Conservation (phyloP, 2,888 invertebrate species). For the Dasysyrphus tricinctus region DNA sequence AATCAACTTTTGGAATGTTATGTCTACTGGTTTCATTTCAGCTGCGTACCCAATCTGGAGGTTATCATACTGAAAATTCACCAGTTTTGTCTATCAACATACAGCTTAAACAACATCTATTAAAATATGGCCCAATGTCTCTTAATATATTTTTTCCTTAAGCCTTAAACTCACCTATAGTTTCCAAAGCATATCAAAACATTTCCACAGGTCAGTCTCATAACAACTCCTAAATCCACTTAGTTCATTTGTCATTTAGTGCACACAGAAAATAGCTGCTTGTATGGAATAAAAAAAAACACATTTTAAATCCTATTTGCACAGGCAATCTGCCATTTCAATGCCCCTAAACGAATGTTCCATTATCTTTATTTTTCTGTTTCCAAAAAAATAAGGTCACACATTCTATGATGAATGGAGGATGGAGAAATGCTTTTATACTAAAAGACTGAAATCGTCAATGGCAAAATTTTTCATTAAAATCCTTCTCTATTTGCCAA, state of each 20-base stretch:
- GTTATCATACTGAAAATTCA: too few relatives aligned
- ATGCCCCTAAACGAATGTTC: slow-evolving; percentile 26
- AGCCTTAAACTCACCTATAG: too few relatives aligned
- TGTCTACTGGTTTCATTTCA: too few relatives aligned
- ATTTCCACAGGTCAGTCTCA: background rate
- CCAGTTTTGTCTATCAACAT: too few relatives aligned
- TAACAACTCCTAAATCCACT: background rate
- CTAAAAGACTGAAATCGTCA: slow-evolving; percentile 11
- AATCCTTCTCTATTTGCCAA: slow-evolving; percentile 32
- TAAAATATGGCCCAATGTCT: too few relatives aligned
- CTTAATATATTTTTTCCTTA: too few relatives aligned
- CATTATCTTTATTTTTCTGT: slow-evolving; percentile 4
- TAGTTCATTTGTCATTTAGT: background rate
- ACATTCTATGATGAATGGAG: background rate
- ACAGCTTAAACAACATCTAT: too few relatives aligned
- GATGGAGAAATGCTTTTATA: slow-evolving; percentile 10
- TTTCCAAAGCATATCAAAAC: too few relatives aligned
- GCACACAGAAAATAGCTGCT: background rate
- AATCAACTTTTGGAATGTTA: too few relatives aligned
- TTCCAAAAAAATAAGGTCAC: slow-evolving; percentile 21
- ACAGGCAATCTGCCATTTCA: slow-evolving; percentile 16
- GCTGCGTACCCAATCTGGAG: too few relatives aligned
- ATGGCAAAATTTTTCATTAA: slow-evolving; percentile 17
- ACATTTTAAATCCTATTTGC: slow-evolving; percentile 1
- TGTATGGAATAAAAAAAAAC: background rate